Percentiles rank a stretch among this genome's conserved stretches.
Evolutionary conservation across 2,113 vertebrate species (phyloP).

Genomic region (Alethe castanea): DNA sequence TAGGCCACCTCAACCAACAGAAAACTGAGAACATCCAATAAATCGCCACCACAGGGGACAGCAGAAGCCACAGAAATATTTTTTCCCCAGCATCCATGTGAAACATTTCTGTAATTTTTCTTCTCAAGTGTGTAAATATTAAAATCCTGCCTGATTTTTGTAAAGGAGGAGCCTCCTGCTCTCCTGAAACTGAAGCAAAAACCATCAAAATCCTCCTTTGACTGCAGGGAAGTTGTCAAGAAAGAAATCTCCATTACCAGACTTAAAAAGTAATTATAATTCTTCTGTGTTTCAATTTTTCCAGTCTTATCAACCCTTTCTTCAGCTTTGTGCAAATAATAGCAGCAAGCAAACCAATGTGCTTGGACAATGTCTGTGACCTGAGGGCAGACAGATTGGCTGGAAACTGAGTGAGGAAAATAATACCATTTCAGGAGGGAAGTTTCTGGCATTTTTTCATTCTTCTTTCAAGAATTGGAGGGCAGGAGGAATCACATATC

Average conservation of each 20-base stretch:
- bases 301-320: background rate
- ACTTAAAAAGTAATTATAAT: background rate
- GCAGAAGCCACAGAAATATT: background rate
- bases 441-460: background rate
- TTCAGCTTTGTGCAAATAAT: background rate
- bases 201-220: background rate
- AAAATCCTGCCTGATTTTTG: background rate
- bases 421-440: background rate
- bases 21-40: background rate
- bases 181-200: background rate
- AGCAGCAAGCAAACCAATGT: background rate
- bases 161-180: background rate
- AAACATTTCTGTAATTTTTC: background rate
- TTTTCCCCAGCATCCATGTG: background rate
- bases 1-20: background rate
- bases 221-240: background rate
- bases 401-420: background rate
- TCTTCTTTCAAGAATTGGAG: background rate
- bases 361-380: background rate
- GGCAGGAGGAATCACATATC: background rate
- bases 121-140: background rate
- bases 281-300: background rate
- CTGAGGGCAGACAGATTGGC: background rate
- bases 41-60: accelerated
- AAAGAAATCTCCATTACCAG: background rate